Conservation (phyloP, 2,113 vertebrate species). For the Cettia cetti region DNA sequence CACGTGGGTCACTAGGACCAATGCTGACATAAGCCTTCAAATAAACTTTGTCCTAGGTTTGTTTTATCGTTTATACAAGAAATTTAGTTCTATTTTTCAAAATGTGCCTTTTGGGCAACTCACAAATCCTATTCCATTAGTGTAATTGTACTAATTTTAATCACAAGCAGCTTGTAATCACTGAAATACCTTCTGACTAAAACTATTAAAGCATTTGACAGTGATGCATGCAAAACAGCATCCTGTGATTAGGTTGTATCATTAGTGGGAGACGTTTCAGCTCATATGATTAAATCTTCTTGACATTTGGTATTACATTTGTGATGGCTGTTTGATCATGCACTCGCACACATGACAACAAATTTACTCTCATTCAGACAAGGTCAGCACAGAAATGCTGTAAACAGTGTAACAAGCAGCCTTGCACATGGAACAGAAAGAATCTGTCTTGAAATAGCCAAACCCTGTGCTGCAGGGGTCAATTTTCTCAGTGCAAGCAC, state of each 20-base stretch:
- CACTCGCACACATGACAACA: background rate
- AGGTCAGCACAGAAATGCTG: background rate
- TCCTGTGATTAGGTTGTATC: conserved; percentile 4
- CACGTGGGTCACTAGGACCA: background rate
- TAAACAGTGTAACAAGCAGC: background rate
- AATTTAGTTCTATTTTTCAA: background rate
- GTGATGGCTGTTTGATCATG: background rate
- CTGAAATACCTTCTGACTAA: background rate
- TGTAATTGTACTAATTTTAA: background rate
- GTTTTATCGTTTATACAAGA: background rate
- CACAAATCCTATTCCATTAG: background rate
- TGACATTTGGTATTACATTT: background rate
- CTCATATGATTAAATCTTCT: background rate
- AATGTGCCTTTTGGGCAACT: background rate
- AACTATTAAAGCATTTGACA: conserved; percentile 1
- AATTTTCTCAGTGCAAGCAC: background rate
- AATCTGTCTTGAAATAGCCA: background rate
- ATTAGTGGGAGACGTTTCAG: background rate
- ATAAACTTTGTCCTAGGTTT: background rate
- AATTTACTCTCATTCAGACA: background rate
- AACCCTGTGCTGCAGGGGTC: background rate
- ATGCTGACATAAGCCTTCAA: background rate
- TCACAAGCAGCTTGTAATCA: background rate
- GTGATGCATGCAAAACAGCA: background rate
- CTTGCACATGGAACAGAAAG: background rate